phyloP scores from a whole-genome alignment of 37 sponge, comb jelly and placozoan genomes.

The Beroe forskalii region DNA sequence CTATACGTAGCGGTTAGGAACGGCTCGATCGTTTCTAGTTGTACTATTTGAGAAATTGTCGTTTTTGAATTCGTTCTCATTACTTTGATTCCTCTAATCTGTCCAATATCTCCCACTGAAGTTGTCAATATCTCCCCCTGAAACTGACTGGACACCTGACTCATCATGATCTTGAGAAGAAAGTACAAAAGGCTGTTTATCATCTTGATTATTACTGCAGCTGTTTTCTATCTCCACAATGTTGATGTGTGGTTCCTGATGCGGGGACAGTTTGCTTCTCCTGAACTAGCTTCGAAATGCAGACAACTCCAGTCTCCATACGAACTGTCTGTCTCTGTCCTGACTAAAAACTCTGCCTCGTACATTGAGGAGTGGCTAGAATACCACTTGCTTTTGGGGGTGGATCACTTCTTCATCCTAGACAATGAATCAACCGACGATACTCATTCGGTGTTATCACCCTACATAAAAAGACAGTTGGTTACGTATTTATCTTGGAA shows the following conservation, averaged over 20 bases:
- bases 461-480: conserved; percentile 1
- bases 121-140: too few species aligned
- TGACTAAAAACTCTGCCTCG: conserved; percentile 34
- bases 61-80: too few species aligned
- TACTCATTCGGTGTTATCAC: background rate
- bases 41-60: too few species aligned
- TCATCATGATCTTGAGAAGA: too few species aligned
- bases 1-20: too few species aligned
- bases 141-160: too few species aligned
- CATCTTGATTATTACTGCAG: background rate
- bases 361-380: conserved; percentile 31
- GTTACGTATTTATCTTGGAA: background rate
- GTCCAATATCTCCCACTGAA: too few species aligned
- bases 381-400: conserved; percentile 9
- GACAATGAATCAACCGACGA: conserved; percentile 29
- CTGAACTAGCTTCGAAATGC: background rate
- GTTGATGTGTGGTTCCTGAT: conserved; percentile 4
- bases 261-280: background rate
- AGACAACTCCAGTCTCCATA: background rate
- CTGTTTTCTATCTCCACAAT: background rate
- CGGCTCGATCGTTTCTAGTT: too few species aligned
- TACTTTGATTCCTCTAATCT: too few species aligned
- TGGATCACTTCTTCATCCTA: conserved; percentile 11
- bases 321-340: background rate
- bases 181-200: too few species aligned